phyloP scores from a whole-genome alignment of 2,113 vertebrate species.

The Triplophysa siluroides region DNA sequence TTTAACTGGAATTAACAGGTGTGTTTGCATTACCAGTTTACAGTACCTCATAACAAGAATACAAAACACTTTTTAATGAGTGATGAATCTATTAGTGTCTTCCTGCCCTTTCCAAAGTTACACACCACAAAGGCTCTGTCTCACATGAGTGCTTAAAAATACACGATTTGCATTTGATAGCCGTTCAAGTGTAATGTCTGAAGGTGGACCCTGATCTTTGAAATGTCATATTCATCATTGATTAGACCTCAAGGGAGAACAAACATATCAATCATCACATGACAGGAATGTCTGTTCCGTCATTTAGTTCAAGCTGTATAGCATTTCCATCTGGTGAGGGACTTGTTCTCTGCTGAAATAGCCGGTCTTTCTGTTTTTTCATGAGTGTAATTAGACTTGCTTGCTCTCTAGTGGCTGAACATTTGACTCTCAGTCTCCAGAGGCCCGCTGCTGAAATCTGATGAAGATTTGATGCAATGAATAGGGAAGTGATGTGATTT shows the following conservation, averaged over 20 bases:
- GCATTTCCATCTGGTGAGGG: slow-evolving; percentile 3
- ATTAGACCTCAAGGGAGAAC: slow-evolving; percentile 62
- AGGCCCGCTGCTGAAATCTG: neutral
- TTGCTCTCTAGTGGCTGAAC: neutral
- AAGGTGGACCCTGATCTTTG: slow-evolving; percentile 62
- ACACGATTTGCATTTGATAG: slow-evolving; percentile 19
- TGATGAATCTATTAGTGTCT: neutral
- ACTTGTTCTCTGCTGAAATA: neutral
- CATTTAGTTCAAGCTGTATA: neutral
- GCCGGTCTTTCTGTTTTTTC: neutral
- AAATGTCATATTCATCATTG: slow-evolving; percentile 62
- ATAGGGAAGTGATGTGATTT: neutral
- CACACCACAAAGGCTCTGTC: neutral
- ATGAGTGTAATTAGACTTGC: slow-evolving; percentile 21
- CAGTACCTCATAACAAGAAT: neutral
- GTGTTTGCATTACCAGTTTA: neutral
- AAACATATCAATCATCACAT: slow-evolving; percentile 58
- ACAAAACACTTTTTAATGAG: slow-evolving; percentile 4
- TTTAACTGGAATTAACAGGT: too few relatives aligned
- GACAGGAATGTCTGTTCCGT: slow-evolving; percentile 34
- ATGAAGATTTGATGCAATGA: neutral
- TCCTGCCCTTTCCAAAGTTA: neutral
- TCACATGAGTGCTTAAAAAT: neutral
- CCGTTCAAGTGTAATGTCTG: slow-evolving; percentile 52
- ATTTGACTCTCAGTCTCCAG: neutral